Percentiles rank a stretch among this genome's conserved stretches.
Evolutionary conservation across 2,113 vertebrate species (phyloP).

Genomic region (Pseudopipra pipra): DNA sequence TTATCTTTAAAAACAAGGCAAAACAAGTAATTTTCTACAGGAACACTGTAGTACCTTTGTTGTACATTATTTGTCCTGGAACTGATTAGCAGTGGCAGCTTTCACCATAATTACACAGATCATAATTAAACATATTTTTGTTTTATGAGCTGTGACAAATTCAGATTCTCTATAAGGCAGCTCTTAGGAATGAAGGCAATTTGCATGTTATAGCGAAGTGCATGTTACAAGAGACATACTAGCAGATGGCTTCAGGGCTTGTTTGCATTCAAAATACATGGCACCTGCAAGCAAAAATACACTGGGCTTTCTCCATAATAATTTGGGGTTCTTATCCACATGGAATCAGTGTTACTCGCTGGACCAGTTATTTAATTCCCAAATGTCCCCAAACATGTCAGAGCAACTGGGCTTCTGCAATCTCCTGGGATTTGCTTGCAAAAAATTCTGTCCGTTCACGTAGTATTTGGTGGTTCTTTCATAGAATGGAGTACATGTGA

Average conservation of each 20-base stretch:
- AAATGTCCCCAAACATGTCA: accelerated
- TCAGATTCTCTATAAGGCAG: neutral
- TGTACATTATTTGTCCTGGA: slow-evolving; percentile 27
- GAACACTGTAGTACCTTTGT: neutral
- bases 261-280: neutral
- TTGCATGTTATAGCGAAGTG: slow-evolving; percentile 1
- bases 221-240: slow-evolving; percentile 1
- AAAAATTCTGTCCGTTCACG: accelerated
- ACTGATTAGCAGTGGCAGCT: neutral
- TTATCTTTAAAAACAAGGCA: neutral
- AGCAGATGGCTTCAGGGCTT: slow-evolving; percentile 22
- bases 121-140: slow-evolving; percentile 49
- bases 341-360: neutral
- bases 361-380: neutral
- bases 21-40: neutral
- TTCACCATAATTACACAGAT: slow-evolving; percentile 33
- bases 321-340: neutral
- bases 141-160: slow-evolving; percentile 32
- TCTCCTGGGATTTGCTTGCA: neutral
- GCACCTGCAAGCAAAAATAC: slow-evolving; percentile 16
- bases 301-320: neutral
- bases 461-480: neutral
- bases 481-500: neutral
- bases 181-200: slow-evolving; percentile 8
- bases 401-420: neutral